phyloP scores from a whole-genome alignment of 2,888 invertebrate species.

The Limenitis camilla region DNA sequence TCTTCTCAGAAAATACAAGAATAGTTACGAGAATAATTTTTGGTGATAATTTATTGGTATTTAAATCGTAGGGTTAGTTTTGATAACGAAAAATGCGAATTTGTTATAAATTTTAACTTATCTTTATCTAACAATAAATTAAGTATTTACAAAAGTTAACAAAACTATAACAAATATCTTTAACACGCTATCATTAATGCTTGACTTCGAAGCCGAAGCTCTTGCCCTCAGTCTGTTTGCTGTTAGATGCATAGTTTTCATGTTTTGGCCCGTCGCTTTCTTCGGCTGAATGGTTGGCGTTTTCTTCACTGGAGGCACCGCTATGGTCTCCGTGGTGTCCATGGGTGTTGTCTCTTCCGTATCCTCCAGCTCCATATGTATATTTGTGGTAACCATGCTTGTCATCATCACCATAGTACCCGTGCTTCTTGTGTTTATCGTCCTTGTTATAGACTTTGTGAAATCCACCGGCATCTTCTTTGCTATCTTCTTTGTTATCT shows the following conservation, averaged over 20 bases:
- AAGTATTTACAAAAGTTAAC: slow-evolving; percentile 65
- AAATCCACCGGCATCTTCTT: slow-evolving; percentile 77
- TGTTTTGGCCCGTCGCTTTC: slow-evolving; percentile 64
- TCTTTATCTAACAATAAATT: slow-evolving; percentile 43
- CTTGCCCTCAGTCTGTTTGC: slow-evolving; percentile 43
- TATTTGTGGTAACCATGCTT: slow-evolving; percentile 76
- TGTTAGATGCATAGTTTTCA: slow-evolving; percentile 62
- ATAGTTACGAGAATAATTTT: too few relatives aligned
- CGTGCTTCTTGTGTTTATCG: slow-evolving; percentile 79
- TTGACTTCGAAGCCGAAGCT: slow-evolving; percentile 62
- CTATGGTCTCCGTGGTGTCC: slow-evolving; percentile 54
- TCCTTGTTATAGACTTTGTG: slow-evolving; percentile 75
- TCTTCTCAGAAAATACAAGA: too few relatives aligned
- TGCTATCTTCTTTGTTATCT: slow-evolving; percentile 72
- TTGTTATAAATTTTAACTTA: slow-evolving; percentile 38
- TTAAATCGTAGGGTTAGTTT: slow-evolving; percentile 6
- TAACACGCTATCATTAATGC: slow-evolving; percentile 41
- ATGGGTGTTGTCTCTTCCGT: slow-evolving; percentile 59
- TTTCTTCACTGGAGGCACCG: slow-evolving; percentile 68
- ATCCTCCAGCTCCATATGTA: slow-evolving; percentile 67
- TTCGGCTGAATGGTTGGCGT: slow-evolving; percentile 66
- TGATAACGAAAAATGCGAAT: slow-evolving; percentile 8
- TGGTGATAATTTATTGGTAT: too few relatives aligned
- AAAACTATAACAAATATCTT: slow-evolving; percentile 49
- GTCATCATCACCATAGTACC: slow-evolving; percentile 75